phyloP scores from a whole-genome alignment of 2,113 vertebrate species.

The Cavia porcellus region DNA sequence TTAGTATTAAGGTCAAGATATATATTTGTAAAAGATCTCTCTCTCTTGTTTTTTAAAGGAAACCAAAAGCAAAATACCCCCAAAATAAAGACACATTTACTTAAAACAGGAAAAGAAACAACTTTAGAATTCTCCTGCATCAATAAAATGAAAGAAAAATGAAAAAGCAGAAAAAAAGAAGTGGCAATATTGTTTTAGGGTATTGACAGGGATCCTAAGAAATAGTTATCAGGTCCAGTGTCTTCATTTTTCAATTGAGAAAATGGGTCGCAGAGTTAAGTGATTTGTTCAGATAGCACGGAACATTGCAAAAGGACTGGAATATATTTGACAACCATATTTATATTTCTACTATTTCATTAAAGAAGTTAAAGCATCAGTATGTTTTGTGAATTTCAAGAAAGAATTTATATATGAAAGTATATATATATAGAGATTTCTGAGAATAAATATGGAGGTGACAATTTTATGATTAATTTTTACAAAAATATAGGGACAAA shows the following conservation, averaged over 20 bases:
- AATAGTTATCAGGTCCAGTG: not conserved
- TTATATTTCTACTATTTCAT: not conserved
- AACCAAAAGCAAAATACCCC: not conserved
- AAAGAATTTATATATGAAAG: not conserved
- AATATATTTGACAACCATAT: accelerated
- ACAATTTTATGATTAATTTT: not conserved
- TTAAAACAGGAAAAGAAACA: not conserved
- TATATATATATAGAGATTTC: not conserved
- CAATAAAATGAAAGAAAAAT: not conserved
- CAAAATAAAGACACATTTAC: not conserved
- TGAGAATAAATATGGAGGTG: not conserved
- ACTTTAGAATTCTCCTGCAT: not conserved
- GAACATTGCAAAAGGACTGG: not conserved
- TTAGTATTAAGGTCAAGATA: not conserved
- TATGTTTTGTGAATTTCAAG: not conserved
- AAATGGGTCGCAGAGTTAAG: not conserved
- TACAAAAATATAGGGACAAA: not conserved
- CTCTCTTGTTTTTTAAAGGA: not conserved
- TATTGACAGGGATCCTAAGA: not conserved
- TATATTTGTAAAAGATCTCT: not conserved
- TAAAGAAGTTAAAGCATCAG: no score
- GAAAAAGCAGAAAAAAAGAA: not conserved
- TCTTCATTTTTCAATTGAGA: not conserved
- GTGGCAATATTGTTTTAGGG: not conserved
- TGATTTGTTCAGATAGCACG: not conserved